A percentile compares a stretch with the other conserved stretches of the same genome.
These are phyloP conservation scores for Anabas testudineus DNA, from an alignment of 2,797 vertebrate species.

Conservation along the genomic window DNA sequence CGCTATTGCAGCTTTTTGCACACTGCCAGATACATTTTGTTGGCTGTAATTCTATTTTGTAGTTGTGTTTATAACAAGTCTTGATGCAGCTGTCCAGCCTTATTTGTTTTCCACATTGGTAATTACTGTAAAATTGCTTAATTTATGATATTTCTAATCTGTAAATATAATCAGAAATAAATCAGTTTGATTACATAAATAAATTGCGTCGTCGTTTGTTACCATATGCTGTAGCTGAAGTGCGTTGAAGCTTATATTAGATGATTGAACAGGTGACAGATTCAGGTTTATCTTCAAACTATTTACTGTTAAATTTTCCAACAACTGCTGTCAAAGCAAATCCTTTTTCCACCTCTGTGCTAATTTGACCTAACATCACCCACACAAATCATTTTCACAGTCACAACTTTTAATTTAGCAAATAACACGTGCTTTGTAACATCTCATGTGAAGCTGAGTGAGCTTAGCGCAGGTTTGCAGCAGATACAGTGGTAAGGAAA, in stretches of 20 bases:
- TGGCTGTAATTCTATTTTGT: conserved; percentile 64
- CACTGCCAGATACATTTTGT: conserved; percentile 34
- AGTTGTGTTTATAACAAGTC: conserved; percentile 74
- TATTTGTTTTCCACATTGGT: conserved; percentile 82
- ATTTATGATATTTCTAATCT: conserved; percentile 90
- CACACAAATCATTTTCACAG: conserved; percentile 43
- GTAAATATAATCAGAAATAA: conserved; percentile 91
- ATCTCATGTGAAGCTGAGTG: conserved; percentile 6
- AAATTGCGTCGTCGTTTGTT: conserved; percentile 86
- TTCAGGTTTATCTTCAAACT: neutral
- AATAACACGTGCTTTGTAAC: conserved; percentile 39
- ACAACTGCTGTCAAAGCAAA: conserved; percentile 14
- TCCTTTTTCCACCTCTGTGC: conserved; percentile 21
- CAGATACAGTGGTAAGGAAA: too few relatives aligned
- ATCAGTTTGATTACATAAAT: conserved; percentile 83
- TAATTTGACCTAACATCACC: conserved; percentile 56
- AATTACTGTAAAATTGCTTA: conserved; percentile 84
- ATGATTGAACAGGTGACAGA: neutral
- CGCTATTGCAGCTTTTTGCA: conserved; percentile 49
- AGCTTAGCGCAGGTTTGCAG: neutral
- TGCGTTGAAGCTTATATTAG: neutral
- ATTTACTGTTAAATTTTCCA: conserved; percentile 18
- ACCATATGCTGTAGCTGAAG: conserved; percentile 11
- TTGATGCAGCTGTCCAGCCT: conserved; percentile 78
- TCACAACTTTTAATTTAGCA: conserved; percentile 54